These are phyloP conservation scores for Acleris laterana DNA, from an alignment of 2,888 invertebrate species.

Conservation along the genomic window DNA sequence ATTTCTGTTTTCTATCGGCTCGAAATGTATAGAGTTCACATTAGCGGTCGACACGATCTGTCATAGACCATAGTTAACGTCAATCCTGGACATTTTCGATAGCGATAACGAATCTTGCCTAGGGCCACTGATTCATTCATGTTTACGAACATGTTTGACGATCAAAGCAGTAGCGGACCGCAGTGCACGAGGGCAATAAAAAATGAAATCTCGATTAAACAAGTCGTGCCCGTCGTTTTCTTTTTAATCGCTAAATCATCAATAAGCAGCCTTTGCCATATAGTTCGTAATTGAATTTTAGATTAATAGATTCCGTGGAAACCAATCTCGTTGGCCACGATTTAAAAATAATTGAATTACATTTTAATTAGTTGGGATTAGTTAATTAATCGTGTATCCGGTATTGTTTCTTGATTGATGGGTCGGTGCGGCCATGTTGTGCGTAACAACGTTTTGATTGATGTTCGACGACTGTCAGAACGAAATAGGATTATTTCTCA, in stretches of 20 bases:
- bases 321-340: slow-evolving; percentile 53
- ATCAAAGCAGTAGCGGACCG: slow-evolving; percentile 28
- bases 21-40: too few species aligned
- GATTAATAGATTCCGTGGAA: slow-evolving; percentile 69
- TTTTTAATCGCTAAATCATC: slow-evolving; percentile 61
- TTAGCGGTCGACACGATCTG: too few species aligned
- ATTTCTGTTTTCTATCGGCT: too few species aligned
- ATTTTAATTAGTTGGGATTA: slow-evolving; percentile 69
- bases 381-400: slow-evolving; percentile 59
- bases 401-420: slow-evolving; percentile 56
- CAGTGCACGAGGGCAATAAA: slow-evolving; percentile 6
- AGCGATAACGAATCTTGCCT: too few species aligned
- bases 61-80: too few species aligned
- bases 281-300: slow-evolving; percentile 70
- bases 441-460: slow-evolving; percentile 65
- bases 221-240: slow-evolving; percentile 46
- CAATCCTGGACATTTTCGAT: too few species aligned
- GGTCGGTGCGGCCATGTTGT: slow-evolving; percentile 63
- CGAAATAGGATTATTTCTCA: slow-evolving; percentile 62
- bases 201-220: slow-evolving; percentile 29
- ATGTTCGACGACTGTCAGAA: slow-evolving; percentile 61
- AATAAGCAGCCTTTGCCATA: slow-evolving; percentile 54
- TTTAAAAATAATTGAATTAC: slow-evolving; percentile 65
- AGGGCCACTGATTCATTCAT: too few species aligned
- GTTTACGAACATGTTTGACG: too few species aligned